Percentiles rank a stretch among this genome's conserved stretches.
Conservation (phyloP, 2,888 invertebrate genomes). For the Rosalia funebris region DNA sequence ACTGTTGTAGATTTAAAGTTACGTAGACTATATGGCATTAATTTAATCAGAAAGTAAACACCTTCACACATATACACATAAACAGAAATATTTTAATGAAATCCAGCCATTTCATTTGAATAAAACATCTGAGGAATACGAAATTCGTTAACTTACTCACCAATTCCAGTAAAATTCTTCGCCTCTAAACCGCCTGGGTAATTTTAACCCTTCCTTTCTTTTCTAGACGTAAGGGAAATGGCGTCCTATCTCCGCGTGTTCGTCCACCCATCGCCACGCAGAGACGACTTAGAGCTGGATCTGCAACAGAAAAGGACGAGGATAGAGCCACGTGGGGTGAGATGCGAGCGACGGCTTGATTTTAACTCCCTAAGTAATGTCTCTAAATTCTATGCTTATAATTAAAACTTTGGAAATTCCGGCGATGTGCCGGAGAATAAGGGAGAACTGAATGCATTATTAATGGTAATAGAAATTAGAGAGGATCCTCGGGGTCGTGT, state of each 20-base stretch:
- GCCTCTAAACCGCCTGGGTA: conserved; percentile 42
- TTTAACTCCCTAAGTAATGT: conserved; percentile 40
- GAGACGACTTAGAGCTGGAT: background rate
- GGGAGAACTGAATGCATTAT: conserved; percentile 60
- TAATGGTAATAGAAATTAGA: conserved; percentile 33
- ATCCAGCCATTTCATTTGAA: conserved; percentile 23
- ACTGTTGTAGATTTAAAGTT: too few species aligned
- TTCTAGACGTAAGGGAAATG: conserved; percentile 32
- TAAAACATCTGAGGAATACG: conserved; percentile 51
- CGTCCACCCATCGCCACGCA: background rate
- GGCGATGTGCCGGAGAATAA: conserved; percentile 51
- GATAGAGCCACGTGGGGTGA: background rate
- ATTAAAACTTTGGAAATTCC: conserved; percentile 54
- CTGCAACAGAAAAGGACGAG: conserved; percentile 6
- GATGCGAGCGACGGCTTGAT: background rate
- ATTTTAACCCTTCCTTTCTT: conserved; percentile 42
- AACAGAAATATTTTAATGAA: conserved; percentile 21
- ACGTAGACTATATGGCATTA: too few species aligned
- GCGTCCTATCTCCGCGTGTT: conserved; percentile 5
- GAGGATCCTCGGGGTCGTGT: conserved; percentile 4
- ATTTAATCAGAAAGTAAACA: too few species aligned
- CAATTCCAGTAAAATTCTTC: conserved; percentile 45
- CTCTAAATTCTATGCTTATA: conserved; percentile 50
- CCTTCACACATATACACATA: background rate
- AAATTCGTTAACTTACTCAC: conserved; percentile 47